Percentiles rank a stretch among this genome's conserved stretches.
These are phyloP conservation scores for Melikaiella ostensackeni DNA, from an alignment of 2,888 invertebrate genomes.

Conservation along the genomic window DNA sequence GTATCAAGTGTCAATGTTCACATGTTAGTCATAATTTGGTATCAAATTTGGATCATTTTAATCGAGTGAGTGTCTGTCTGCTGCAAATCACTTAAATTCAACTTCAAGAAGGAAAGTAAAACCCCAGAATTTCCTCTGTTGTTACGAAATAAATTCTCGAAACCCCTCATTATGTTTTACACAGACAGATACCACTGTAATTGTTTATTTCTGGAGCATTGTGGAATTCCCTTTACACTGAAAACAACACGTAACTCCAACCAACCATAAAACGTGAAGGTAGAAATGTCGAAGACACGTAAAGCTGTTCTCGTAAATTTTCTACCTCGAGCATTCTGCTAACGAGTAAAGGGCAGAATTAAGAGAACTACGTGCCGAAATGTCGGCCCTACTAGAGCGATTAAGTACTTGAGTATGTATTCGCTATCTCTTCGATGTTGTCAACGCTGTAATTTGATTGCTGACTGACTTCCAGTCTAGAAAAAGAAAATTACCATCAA, in stretches of 20 bases:
- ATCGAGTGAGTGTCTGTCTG: no score
- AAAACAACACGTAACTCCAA: slow-evolving; percentile 9
- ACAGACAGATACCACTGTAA: background rate
- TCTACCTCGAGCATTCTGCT: slow-evolving; percentile 47
- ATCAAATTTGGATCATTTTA: no score
- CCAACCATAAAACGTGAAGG: slow-evolving; percentile 48
- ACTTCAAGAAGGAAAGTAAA: no score
- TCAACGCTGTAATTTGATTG: slow-evolving; percentile 13
- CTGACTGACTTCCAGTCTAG: background rate
- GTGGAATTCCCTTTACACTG: background rate
- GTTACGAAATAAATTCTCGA: no score
- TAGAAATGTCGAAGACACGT: slow-evolving; percentile 52
- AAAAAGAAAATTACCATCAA: background rate
- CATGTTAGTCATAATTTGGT: no score
- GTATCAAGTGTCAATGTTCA: no score
- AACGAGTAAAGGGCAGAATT: slow-evolving; percentile 41
- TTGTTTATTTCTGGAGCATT: background rate
- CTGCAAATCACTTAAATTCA: no score
- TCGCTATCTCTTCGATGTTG: slow-evolving; percentile 13
- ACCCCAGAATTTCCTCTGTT: no score
- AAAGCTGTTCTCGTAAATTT: slow-evolving; percentile 57
- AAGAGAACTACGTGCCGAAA: slow-evolving; percentile 52
- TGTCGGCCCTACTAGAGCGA: slow-evolving; percentile 46
- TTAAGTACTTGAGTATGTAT: slow-evolving; percentile 51
- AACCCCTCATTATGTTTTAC: background rate